Base-by-base conservation (phyloP, 2,888 invertebrate species). In the Drosophila koepferae region DNA sequence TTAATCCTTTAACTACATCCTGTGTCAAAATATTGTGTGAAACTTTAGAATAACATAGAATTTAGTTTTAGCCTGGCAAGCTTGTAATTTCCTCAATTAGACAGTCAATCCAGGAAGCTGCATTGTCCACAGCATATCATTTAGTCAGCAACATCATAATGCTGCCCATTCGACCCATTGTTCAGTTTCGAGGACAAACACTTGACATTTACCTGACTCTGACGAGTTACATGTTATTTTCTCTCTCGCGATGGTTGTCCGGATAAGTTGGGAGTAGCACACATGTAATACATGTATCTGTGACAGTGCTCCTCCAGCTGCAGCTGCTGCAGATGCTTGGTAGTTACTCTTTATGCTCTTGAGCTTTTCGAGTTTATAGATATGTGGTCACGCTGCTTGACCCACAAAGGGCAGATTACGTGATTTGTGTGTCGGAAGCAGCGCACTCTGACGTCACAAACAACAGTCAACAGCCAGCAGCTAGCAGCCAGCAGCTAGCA, bases 361-460 rank as follows among this genome's bases (percentile, higher is more conserved):
- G 44, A 62, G 43, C 61, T 72, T 69, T 68, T 14, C 48, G 46
- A 48, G 67, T 67, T 48, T 67, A 67, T 49, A n/a, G 55, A 54
- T 66, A 67, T 69, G 72, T 59, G 67, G 54, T 64, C 58, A 12
- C 51, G 70, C 68, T 69, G 69, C 75, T 88, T 80, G 77, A 82
- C 88, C 88, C 83, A 77, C 75, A 72, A 65, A 77, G 65, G 59
- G 23, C 63, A 72, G 75, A 86, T 88, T 82, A 88, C 86, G 84
- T 85, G 84, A 85, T 78, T 86, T 78, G 83, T 65, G 34, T 53
- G 63, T 53, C 72, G 76, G 66, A 68, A 73, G 67, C 61, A 67
- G 48, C 68, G 49, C 58, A 44, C 63, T 51, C 46, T 77, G 68
- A 64, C 74, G 78, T 78, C 69, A 79, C 40, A 23, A 5, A 14